Conservation (phyloP, 2,113 vertebrate species). For the Oostethus manadensis region DNA sequence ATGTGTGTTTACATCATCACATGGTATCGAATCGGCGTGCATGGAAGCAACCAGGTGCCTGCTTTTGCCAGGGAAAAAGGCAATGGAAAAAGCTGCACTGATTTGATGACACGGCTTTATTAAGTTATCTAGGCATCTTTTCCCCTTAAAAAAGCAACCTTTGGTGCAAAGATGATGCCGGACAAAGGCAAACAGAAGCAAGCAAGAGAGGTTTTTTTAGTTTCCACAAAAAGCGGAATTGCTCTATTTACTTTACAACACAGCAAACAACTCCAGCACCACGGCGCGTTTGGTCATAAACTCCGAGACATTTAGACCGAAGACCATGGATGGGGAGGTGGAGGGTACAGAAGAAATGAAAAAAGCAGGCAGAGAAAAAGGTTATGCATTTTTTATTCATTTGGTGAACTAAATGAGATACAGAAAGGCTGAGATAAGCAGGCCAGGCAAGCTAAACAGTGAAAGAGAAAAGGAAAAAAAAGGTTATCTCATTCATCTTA, state of each 20-base stretch:
- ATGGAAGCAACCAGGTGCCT: too few relatives aligned
- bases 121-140: not conserved
- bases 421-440: constrained; percentile 19
- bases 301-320: constrained; percentile 30
- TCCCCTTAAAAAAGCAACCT: not conserved
- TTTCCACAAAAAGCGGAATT: not conserved
- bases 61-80: too few relatives aligned
- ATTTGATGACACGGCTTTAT: too few relatives aligned
- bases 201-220: not conserved
- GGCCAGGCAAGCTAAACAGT: constrained; percentile 11
- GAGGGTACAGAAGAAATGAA: constrained; percentile 13
- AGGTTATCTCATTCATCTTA: constrained; percentile 47
- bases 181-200: not conserved
- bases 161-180: not conserved
- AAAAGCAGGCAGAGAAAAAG: constrained; percentile 45
- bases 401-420: constrained; percentile 25
- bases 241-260: not conserved
- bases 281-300: constrained; percentile 9
- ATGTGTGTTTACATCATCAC: too few relatives aligned
- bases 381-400: constrained; percentile 49
- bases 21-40: too few relatives aligned
- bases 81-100: too few relatives aligned
- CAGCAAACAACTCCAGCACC: not conserved
- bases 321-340: constrained; percentile 18
- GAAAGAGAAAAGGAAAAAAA: constrained; percentile 32